Conservation (phyloP, 2,797 vertebrate species). For the Peromyscus eremicus region DNA sequence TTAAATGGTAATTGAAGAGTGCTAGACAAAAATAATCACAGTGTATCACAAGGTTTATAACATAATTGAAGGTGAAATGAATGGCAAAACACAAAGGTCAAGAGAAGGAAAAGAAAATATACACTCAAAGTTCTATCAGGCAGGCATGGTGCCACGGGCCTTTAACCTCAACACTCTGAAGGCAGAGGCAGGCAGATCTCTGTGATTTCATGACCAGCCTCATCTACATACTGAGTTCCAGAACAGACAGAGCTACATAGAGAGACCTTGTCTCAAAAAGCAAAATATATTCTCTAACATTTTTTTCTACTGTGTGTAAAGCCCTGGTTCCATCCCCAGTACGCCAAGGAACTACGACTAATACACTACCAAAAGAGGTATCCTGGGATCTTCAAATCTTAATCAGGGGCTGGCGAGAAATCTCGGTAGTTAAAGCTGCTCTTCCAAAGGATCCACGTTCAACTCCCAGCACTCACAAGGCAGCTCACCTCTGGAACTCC, state of each 20-base stretch:
- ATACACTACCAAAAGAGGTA: neutral
- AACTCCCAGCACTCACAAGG: neutral
- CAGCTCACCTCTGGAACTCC: neutral
- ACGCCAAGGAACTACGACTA: neutral
- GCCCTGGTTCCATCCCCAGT: neutral
- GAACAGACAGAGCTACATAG: no score
- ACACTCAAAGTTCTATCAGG: neutral
- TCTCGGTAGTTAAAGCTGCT: neutral
- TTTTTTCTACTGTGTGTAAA: neutral
- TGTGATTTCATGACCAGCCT: neutral
- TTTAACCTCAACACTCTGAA: neutral
- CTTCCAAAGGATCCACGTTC: neutral
- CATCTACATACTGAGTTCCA: neutral
- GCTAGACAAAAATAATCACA: slow-evolving; percentile 30
- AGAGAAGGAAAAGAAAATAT: slow-evolving; percentile 11
- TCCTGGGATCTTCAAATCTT: neutral
- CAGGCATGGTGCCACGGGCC: neutral
- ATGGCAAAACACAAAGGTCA: neutral
- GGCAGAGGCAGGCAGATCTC: neutral
- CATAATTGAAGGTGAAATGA: slow-evolving; percentile 28
- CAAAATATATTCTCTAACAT: neutral
- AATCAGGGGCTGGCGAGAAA: neutral
- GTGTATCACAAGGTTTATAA: neutral
- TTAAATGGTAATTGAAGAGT: slow-evolving; percentile 17
- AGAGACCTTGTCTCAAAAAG: neutral